Conservation (phyloP, 2,113 vertebrate genomes). For the Choloepus hoffmanni region DNA sequence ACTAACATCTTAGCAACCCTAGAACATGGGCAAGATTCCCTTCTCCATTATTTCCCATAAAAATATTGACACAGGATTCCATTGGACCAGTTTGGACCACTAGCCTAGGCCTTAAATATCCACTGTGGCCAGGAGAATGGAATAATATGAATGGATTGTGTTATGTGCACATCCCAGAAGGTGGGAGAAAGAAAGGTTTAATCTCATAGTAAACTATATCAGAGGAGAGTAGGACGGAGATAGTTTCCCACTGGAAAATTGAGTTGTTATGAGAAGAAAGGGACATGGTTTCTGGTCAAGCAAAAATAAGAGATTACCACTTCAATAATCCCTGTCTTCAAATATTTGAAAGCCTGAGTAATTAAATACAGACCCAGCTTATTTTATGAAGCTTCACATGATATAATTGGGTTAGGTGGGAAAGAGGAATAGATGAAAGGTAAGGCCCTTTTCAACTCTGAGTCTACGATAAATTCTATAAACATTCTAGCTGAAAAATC, state of each 20-base stretch:
- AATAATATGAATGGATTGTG: not conserved
- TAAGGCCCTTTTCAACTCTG: not conserved
- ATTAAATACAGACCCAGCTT: conserved; percentile 18
- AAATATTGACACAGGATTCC: not conserved
- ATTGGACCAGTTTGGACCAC: not conserved
- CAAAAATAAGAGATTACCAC: not conserved
- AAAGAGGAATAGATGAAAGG: not conserved
- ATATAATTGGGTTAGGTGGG: not conserved
- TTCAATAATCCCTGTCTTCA: conserved; percentile 12
- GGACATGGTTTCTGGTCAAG: not conserved
- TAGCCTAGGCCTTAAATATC: not conserved
- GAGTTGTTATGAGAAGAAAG: not conserved
- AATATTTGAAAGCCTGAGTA: conserved; percentile 1
- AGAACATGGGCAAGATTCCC: not conserved
- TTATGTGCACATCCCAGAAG: not conserved
- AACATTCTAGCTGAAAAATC: not conserved
- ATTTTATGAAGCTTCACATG: conserved; percentile 39
- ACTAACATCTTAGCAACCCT: not conserved
- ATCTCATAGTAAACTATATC: not conserved
- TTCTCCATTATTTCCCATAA: not conserved
- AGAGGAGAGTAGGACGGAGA: not conserved
- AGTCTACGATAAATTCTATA: not conserved
- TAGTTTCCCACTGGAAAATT: not conserved
- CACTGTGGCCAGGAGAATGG: not conserved
- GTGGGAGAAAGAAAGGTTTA: not conserved